Evolutionary conservation across 2,797 vertebrate genomes (phyloP), one percentile per base, ranked within the genome.

Genomic region (Hydrolagus colliei): DNA sequence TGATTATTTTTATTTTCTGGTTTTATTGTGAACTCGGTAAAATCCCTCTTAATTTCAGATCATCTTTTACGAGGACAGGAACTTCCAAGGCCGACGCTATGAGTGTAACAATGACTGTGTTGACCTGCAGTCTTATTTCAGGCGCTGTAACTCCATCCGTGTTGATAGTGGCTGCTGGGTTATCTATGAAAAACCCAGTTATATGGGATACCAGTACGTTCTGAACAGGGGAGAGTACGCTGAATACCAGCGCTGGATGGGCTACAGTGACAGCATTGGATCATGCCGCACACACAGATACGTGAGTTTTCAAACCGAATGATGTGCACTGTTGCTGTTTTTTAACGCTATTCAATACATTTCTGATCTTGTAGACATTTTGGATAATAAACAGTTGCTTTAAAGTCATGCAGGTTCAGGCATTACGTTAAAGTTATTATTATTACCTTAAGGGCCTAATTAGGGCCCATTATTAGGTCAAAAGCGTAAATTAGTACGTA

Each of bases 111-210:
- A 88, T 68, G 93, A 94, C 90, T 93, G 92, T 88, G 27, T 90
- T 0, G 93, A 94, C 88, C 89, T 94, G 86, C 22, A 90, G 88
- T 92, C 92, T 88, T 92, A 92, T 92, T 89, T 94, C 92, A 92
- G 90, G 89, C 92, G 90, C 86, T 91, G 92, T 27, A 92, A 93
- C 72, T 94, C 93, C 88, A 91, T 92, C 91, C 92, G 92, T 90
- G 92, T 94, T 87, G 92, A 93, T 87, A 94, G 87, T 0, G 93
- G 93, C 86, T 94, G 93, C 89, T 94, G 94, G 92, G 93, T 95
- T 92, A 89, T 93, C 86, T 95, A 94, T 9, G 94, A 95, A 87
- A 75, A 18, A 75, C 32, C 74, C 74, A 76, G 52, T 76, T 76
- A 76, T 35, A 76, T 59, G 74, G 74, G 74, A 76, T 76, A 76